These are phyloP conservation scores for Neria commutata DNA, from an alignment of 2,888 invertebrate species.

Conservation along the genomic window DNA sequence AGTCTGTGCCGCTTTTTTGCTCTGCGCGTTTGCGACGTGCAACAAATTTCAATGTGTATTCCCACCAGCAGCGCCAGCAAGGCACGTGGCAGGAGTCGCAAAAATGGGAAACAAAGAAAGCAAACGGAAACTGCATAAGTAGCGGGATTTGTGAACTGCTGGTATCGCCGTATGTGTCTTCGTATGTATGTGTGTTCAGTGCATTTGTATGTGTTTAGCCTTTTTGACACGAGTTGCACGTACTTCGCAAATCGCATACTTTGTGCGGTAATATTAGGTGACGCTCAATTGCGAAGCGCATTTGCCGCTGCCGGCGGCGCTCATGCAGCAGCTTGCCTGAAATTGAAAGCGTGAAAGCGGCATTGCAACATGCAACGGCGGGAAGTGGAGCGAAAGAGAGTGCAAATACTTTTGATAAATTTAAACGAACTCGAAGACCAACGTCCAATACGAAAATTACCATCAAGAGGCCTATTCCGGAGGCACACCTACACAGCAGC, in stretches of 20 bases:
- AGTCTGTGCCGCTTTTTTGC: background rate
- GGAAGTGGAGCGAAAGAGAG: too few relatives aligned
- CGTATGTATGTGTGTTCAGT: background rate
- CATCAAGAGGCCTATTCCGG: too few relatives aligned
- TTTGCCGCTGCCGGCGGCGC: too few relatives aligned
- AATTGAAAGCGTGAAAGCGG: too few relatives aligned
- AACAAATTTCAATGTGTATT: slow-evolving; percentile 54
- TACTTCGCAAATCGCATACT: slow-evolving; percentile 49
- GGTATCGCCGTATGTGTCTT: background rate
- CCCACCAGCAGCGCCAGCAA: slow-evolving; percentile 34
- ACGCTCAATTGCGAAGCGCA: background rate
- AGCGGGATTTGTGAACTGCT: background rate
- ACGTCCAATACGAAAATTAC: too few relatives aligned
- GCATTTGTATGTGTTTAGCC: background rate
- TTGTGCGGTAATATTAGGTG: slow-evolving; percentile 23
- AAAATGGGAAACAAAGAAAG: slow-evolving; percentile 17
- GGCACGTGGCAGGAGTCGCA: slow-evolving; percentile 47
- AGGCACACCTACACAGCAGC: too few relatives aligned
- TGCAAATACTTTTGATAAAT: too few relatives aligned
- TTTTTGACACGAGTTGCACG: slow-evolving; percentile 32
- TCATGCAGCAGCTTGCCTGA: too few relatives aligned
- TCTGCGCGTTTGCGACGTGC: slow-evolving; percentile 45
- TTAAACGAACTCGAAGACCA: too few relatives aligned
- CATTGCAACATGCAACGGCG: too few relatives aligned
- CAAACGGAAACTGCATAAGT: background rate